Evolutionary conservation across 1,140 invertebrate species (phyloP).

Genomic region (Drosophila ficusphila): DNA sequence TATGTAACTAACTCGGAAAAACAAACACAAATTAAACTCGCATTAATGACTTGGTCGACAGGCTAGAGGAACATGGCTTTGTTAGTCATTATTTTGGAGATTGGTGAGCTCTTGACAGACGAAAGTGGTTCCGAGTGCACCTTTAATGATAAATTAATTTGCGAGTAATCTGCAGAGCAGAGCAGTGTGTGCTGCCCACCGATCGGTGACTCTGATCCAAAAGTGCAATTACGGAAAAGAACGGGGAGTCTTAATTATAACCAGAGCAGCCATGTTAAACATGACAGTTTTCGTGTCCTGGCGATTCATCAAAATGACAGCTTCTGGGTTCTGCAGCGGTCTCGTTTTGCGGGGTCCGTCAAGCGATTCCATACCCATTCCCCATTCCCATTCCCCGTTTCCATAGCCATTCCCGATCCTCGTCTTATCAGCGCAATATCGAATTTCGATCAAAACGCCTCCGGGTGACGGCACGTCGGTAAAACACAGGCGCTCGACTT

Average conservation of each 20-base stretch:
- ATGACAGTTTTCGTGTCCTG: slow-evolving; percentile 76
- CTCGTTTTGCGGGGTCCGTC: slow-evolving; percentile 36
- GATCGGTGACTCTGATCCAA: slow-evolving; percentile 30
- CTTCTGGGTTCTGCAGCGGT: slow-evolving; percentile 55
- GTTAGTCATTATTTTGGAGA: slow-evolving; percentile 12
- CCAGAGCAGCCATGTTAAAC: slow-evolving; percentile 76
- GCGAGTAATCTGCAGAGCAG: slow-evolving; percentile 51
- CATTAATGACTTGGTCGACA: slow-evolving; percentile 37
- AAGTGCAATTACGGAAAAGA: slow-evolving; percentile 31
- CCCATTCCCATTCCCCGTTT: background rate
- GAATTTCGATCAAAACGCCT: slow-evolving; percentile 83
- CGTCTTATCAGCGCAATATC: slow-evolving; percentile 81
- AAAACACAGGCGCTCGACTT: slow-evolving; percentile 56
- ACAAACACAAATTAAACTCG: slow-evolving; percentile 75
- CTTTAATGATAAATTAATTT: slow-evolving; percentile 69
- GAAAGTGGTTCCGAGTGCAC: slow-evolving; percentile 23
- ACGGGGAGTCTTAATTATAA: slow-evolving; percentile 65
- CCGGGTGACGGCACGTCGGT: slow-evolving; percentile 47
- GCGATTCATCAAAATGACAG: slow-evolving; percentile 80
- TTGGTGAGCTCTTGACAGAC: slow-evolving; percentile 20
- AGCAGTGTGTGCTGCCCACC: slow-evolving; percentile 12
- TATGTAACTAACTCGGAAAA: slow-evolving; percentile 40
- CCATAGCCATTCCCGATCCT: no score
- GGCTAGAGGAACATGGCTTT: slow-evolving; percentile 9
- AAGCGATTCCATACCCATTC: slow-evolving; percentile 35